Evolutionary conservation across 2,888 invertebrate genomes (phyloP).

Genomic region (Agriotes lineatus): DNA sequence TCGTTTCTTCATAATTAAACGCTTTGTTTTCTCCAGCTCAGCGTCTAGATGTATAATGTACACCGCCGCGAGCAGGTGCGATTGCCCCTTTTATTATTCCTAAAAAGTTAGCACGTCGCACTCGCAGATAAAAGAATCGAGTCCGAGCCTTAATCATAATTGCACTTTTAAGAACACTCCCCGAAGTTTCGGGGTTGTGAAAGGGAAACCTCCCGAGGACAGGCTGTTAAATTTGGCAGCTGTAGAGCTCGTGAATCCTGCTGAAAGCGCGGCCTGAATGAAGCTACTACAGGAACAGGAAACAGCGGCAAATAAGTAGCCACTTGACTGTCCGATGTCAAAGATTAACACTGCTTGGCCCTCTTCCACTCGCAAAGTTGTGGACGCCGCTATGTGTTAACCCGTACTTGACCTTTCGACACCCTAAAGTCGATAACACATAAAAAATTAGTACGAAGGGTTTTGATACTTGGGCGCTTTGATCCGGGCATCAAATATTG

Average conservation of each 20-base stretch:
- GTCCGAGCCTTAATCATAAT: neutral
- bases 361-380: conserved; percentile 35
- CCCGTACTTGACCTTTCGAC: conserved; percentile 34
- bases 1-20: conserved; percentile 35
- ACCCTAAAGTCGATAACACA: conserved; percentile 29
- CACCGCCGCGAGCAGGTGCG: neutral
- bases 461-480: conserved; percentile 26
- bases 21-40: conserved; percentile 20
- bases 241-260: conserved; percentile 29
- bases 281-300: conserved; percentile 37
- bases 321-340: conserved; percentile 49
- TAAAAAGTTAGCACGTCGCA: neutral
- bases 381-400: conserved; percentile 28
- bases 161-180: neutral
- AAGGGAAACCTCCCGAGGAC: conserved; percentile 19
- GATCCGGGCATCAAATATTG: conserved; percentile 38
- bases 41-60: neutral
- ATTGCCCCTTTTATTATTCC: neutral
- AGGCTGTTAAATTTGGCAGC: conserved; percentile 29
- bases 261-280: conserved; percentile 30
- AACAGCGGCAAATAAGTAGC: conserved; percentile 44
- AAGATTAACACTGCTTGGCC: conserved; percentile 50
- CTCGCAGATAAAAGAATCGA: neutral
- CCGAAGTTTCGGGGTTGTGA: conserved; percentile 1
- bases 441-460: conserved; percentile 37